Evolutionary conservation across 2,113 vertebrate genomes (phyloP), one percentile per base, ranked within the genome.

Genomic region (Amphilophus citrinellus): DNA sequence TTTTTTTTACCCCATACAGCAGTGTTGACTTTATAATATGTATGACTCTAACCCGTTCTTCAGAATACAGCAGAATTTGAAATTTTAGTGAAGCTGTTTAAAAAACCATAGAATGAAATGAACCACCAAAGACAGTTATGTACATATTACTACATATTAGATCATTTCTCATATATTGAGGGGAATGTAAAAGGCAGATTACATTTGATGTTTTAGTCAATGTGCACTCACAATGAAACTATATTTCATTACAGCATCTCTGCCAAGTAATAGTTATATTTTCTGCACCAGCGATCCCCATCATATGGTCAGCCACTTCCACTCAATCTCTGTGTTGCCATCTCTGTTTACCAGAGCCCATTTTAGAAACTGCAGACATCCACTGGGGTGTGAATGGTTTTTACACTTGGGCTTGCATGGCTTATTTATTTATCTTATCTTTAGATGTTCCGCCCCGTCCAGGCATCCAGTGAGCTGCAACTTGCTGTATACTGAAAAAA

Each of bases 381-480:
- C 82, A 89, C 82, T 66, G 35, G 78, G 78, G 63, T 88, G 82
- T 84, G 86, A 87, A 86, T 80, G 42, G 62, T 88, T 88, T 63
- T 77, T 81, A 73, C 84, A 35, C 76, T 61, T 30, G 62, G 77
- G 66, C 71, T 76, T 73, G 60, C 66, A 22, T 35, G 32, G 78
- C 73, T 90, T 94, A 86, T 93, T 92, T 90, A 91, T 91, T 90
- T 87, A 87, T 82, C 62, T 87, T 79, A 88, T 87, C 90, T 91
- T 89, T 7, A 88, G 91, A 91, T 88, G 88, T 84, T 89, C 79
- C 7, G 13, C 87, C 60, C 71, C 79, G 75, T 80, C 77, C 73
- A 66, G 78, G 78, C 87, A 62, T 61, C 76, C 86, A 79, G 83
- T 85, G 75, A 39, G 82, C 61, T 27, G 22, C 63, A 37, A 80